Evolutionary conservation across 2,797 vertebrate species (phyloP), one percentile per base, ranked within the genome.

Genomic region (Phaenicophaeus curvirostris): DNA sequence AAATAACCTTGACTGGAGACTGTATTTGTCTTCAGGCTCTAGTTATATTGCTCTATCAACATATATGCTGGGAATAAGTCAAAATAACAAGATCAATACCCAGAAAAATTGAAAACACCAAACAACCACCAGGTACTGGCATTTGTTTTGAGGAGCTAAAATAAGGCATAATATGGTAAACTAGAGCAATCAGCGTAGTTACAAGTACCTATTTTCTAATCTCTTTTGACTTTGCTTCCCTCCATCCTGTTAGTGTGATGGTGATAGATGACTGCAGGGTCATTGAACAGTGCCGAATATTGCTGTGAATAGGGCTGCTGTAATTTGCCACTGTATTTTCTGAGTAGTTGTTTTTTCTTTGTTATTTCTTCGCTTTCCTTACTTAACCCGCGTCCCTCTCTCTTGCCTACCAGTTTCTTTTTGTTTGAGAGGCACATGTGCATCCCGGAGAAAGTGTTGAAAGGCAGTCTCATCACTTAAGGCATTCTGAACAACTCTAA

Each of bases 121-220:
- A 83, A 24, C 31, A 69, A 18, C 8, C 11, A 23, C n/a, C 15
- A 53, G 8, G 6, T 55, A 33, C 51, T 87, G n/a, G 48, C 30
- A 48, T 87, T 91, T 95, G 37, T 86, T 94, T 86, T 77, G 82
- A 74, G 59, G 17, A 46, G 61, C 30, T 85, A 28, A 89, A 95
- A 35, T 48, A 67, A 83, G 63, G 57, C 33, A 46, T 71, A 46
- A 90, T 69, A 73, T 61, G 71, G 44, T 50, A 89, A 85, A 85
- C 28, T 10, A 31, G 53, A 87, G 27, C 58, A 76, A 58, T 67
- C 0, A 0, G 8, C 90, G 23, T 90, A 59, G 68, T 89, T 92
- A 63, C 46, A 59, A 61, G n/a, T 44, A 89, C 5, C 48, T 94
- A 10, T 79, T 90, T 90, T 77, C 33, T 87, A 53, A 74, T 77